Percentiles rank a stretch among this genome's conserved stretches.
Evolutionary conservation across 2,797 vertebrate species (phyloP).

Genomic region (Euthynnus affinis): DNA sequence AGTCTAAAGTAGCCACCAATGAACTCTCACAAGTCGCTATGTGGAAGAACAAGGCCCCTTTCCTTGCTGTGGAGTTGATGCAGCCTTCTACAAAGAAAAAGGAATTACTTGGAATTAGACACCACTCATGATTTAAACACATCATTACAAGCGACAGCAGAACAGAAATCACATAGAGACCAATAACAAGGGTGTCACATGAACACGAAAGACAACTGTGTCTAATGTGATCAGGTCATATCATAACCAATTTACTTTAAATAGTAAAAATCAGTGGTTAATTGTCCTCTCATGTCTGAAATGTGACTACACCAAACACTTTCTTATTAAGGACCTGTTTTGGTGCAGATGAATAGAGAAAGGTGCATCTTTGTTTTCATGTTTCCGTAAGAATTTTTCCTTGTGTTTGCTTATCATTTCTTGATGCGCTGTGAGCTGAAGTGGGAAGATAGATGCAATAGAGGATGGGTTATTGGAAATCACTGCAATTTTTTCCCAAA

Average conservation of each 20-base stretch:
- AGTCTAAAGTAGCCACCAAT: not conserved
- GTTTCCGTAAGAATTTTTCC: no score
- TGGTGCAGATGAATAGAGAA: no score
- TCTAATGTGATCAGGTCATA: not conserved
- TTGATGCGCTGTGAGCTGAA: no score
- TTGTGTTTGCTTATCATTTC: no score
- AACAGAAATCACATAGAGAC: not conserved
- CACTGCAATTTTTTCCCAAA: no score
- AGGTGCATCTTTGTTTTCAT: no score
- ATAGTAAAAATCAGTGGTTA: no score
- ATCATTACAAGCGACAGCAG: not conserved
- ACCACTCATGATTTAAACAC: not conserved
- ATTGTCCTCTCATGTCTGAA: no score
- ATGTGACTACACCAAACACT: no score
- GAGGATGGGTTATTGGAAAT: no score
- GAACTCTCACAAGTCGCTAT: not conserved
- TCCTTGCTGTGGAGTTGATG: constrained; percentile 6
- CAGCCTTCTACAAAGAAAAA: constrained; percentile 9
- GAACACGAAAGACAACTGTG: not conserved
- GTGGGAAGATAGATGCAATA: no score
- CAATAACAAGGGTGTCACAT: not conserved
- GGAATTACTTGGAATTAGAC: not conserved
- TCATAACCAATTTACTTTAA: not conserved
- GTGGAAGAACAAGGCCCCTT: not conserved
- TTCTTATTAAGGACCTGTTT: no score